phyloP scores from a whole-genome alignment of 2,797 vertebrate species.

The Takifugu rubripes region DNA sequence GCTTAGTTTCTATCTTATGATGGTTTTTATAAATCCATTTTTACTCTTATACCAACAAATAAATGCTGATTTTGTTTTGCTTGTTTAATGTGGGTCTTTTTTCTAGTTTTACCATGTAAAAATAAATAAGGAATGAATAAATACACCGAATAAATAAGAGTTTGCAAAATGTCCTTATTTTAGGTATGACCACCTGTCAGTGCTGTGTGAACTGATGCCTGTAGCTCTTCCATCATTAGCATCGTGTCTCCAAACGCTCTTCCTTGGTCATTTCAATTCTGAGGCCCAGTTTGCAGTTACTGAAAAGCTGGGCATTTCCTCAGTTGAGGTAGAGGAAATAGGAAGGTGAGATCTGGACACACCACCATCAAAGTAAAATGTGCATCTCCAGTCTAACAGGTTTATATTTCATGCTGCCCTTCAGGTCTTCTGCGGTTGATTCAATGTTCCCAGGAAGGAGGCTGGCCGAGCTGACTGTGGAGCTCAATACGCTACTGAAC shows the following conservation, averaged over 20 bases:
- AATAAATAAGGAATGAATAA: too few species aligned
- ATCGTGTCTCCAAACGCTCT: slow-evolving; percentile 84
- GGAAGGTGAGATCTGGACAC: slow-evolving; percentile 53
- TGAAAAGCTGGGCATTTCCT: slow-evolving; percentile 50
- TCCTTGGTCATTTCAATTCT: slow-evolving; percentile 72
- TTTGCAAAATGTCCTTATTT: not conserved
- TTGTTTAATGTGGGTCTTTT: too few species aligned
- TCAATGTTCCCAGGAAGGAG: slow-evolving; percentile 65
- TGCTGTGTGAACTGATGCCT: slow-evolving; percentile 93
- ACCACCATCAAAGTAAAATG: not conserved
- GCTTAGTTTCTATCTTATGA: too few species aligned
- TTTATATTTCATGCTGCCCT: slow-evolving; percentile 12
- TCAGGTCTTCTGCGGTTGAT: slow-evolving; percentile 39
- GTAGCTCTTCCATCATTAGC: slow-evolving; percentile 88
- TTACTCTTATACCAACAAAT: too few species aligned
- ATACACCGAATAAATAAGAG: too few species aligned
- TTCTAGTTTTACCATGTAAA: too few species aligned
- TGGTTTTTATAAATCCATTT: too few species aligned
- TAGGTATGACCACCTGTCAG: slow-evolving; percentile 84
- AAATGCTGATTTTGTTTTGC: too few species aligned
- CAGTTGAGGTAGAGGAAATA: slow-evolving; percentile 67
- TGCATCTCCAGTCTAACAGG: not conserved
- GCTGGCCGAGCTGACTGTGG: slow-evolving; percentile 70
- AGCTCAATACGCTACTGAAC: slow-evolving; percentile 63
- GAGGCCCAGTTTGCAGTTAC: slow-evolving; percentile 50